Conservation (phyloP, 2,113 vertebrate genomes). For the Oceanodroma tethys region DNA sequence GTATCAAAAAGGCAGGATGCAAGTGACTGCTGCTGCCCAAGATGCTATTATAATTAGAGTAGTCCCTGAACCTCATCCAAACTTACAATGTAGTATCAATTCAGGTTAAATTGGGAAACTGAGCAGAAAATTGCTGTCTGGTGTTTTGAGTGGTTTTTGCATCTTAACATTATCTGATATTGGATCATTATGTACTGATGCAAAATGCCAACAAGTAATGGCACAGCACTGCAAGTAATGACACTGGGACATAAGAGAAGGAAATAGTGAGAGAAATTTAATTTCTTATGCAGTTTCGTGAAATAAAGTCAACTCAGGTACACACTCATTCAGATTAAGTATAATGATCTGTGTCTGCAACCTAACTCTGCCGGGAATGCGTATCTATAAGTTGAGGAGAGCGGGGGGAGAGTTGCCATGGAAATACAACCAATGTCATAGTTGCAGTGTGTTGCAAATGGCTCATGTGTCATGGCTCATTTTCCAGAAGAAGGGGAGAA, state of each 20-base stretch:
- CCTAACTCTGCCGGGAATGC: not conserved
- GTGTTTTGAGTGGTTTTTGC: conserved; percentile 57
- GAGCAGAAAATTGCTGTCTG: conserved; percentile 71
- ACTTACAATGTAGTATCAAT: conserved; percentile 47
- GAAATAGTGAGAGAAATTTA: conserved; percentile 38
- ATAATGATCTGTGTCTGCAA: conserved; percentile 38
- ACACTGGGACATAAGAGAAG: not conserved
- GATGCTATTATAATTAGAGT: conserved; percentile 42
- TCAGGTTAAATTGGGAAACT: conserved; percentile 66
- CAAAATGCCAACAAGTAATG: conserved; percentile 44
- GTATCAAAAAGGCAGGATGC: conserved; percentile 3
- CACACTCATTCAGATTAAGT: conserved; percentile 24
- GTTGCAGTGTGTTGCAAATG: not conserved
- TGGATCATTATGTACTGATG: conserved; percentile 47
- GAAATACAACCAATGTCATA: conserved; percentile 38
- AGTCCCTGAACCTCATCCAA: conserved; percentile 47
- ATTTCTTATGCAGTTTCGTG: conserved; percentile 2
- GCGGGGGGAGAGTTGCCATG: conserved; percentile 41
- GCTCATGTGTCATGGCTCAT: conserved; percentile 44
- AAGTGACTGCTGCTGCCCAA: conserved; percentile 32
- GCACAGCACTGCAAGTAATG: not conserved
- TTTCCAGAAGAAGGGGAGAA: not conserved
- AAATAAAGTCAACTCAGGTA: conserved; percentile 51
- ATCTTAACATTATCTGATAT: conserved; percentile 55
- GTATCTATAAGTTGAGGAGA: not conserved